These are phyloP conservation scores for Apis mellifera DNA, from an alignment of 1,140 invertebrate species.

Conservation along the genomic window Amel_HAv3.1 CM009943.2:409501-410000, in stretches of 20 bases:
- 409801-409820: too few relatives aligned
- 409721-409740: not conserved
- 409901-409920: too few relatives aligned
- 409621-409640: not conserved
- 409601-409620: not conserved
- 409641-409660: not conserved
- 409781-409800: too few relatives aligned
- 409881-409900: too few relatives aligned
- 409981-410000: too few relatives aligned
- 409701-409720: not conserved
- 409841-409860: too few relatives aligned
- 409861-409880: too few relatives aligned
- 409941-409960: too few relatives aligned
- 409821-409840: too few relatives aligned
- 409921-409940: too few relatives aligned
- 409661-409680: not conserved
- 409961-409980: too few relatives aligned
- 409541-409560: not conserved
- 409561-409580: not conserved
- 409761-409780: too few relatives aligned
- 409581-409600: not conserved
- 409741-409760: not conserved
- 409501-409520: constrained; percentile 4
- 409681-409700: not conserved
- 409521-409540: constrained; percentile 11